Conservation (phyloP, 2,888 invertebrate species). For the Aphidius colemani region DNA sequence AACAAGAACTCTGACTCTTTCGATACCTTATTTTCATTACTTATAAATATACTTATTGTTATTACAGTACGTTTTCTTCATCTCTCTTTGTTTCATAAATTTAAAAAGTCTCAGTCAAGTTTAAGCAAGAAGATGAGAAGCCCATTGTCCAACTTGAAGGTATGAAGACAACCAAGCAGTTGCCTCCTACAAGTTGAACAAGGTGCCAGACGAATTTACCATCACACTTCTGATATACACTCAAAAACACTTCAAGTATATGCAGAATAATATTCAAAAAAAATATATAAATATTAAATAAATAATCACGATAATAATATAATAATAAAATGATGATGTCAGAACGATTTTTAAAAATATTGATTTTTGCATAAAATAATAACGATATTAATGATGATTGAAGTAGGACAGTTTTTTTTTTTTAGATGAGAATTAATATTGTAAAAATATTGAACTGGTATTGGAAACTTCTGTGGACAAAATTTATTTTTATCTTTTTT, state of each 20-base stretch:
- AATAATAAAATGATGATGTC: too few relatives aligned
- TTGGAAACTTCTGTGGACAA: too few relatives aligned
- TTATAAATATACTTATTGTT: not conserved
- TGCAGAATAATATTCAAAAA: not conserved
- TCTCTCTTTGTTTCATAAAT: constrained; percentile 13
- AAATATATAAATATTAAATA: not conserved
- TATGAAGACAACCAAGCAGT: constrained; percentile 42
- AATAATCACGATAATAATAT: too few relatives aligned
- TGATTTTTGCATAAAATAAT: too few relatives aligned
- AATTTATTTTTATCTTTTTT: too few relatives aligned
- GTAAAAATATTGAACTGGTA: too few relatives aligned
- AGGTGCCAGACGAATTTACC: constrained; percentile 43
- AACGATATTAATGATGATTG: too few relatives aligned
- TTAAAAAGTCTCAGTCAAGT: constrained; percentile 16
- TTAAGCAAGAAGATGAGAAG: constrained; percentile 28
- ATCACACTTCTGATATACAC: constrained; percentile 39
- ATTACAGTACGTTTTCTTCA: not conserved
- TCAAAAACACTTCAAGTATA: constrained; percentile 34
- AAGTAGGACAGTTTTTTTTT: too few relatives aligned
- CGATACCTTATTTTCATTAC: not conserved
- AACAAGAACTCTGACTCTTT: not conserved
- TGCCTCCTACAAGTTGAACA: constrained; percentile 48
- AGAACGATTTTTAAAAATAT: too few relatives aligned
- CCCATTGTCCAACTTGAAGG: constrained; percentile 45
- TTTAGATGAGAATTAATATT: too few relatives aligned